Conservation (phyloP, 2,888 invertebrate genomes). For the Rhyacophila evoluta region DNA sequence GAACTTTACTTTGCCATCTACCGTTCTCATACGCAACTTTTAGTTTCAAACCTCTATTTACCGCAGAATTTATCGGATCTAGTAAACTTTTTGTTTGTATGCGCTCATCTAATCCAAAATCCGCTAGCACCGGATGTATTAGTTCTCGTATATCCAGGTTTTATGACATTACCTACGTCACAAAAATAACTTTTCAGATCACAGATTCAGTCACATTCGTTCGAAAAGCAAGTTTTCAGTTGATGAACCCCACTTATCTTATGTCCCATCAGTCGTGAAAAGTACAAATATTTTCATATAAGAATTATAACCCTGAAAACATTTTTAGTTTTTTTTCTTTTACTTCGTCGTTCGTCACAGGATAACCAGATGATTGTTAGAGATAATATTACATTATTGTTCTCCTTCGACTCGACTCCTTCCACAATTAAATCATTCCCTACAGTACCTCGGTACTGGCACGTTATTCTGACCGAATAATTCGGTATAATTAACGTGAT, state of each 20-base stretch:
- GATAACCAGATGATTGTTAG: too few relatives aligned
- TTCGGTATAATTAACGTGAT: too few relatives aligned
- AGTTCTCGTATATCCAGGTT: neutral
- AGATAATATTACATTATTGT: too few relatives aligned
- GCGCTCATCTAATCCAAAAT: neutral
- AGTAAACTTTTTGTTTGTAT: neutral
- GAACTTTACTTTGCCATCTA: too few relatives aligned
- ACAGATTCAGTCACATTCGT: neutral
- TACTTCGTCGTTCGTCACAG: too few relatives aligned
- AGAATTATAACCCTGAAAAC: neutral
- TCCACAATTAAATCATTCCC: too few relatives aligned
- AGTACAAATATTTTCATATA: neutral
- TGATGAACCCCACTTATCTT: neutral
- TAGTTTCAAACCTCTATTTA: neutral
- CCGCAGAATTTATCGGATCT: neutral
- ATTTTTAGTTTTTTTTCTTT: neutral
- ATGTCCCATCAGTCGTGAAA: neutral
- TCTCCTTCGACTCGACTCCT: too few relatives aligned
- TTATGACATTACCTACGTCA: constrained; percentile 2
- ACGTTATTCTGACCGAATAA: too few relatives aligned
- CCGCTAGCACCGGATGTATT: neutral
- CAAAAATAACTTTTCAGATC: neutral
- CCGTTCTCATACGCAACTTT: neutral
- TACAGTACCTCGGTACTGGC: too few relatives aligned
- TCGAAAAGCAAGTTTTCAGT: neutral